These are phyloP conservation scores for Xiphorhynchus erythropygius DNA, from an alignment of 2,797 vertebrate species.

Conservation along the genomic window DNA sequence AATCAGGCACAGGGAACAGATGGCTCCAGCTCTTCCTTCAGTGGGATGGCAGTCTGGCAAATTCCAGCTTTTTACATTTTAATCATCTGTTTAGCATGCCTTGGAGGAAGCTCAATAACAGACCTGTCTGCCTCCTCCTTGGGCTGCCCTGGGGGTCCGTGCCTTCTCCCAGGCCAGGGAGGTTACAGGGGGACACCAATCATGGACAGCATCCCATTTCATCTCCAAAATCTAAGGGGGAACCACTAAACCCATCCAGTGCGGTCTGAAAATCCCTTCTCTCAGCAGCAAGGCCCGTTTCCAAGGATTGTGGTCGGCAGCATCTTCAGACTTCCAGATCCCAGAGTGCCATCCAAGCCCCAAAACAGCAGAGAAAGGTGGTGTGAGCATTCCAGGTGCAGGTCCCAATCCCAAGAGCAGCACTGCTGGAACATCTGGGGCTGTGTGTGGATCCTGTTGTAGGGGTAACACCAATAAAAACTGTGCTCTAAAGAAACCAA, in stretches of 20 bases:
- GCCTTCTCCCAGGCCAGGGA: neutral
- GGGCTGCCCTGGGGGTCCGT: neutral
- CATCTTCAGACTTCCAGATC: neutral
- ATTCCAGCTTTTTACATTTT: neutral
- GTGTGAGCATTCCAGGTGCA: neutral
- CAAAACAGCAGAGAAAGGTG: neutral
- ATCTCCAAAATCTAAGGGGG: neutral
- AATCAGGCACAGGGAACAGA: neutral
- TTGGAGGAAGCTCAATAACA: neutral
- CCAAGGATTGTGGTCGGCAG: neutral
- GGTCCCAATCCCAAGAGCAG: neutral
- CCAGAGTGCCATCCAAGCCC: neutral
- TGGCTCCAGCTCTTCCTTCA: neutral
- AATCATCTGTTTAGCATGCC: neutral
- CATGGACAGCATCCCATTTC: accelerated
- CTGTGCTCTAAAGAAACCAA: neutral
- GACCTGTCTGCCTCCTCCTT: neutral
- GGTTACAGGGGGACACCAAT: neutral
- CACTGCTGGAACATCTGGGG: neutral
- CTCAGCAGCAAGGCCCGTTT: neutral
- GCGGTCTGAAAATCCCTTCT: neutral
- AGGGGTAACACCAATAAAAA: slow-evolving; percentile 50
- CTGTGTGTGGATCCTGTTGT: neutral
- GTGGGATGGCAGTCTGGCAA: neutral
- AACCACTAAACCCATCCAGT: neutral